A percentile compares a stretch with the other conserved stretches of the same genome.
These are phyloP conservation scores for Psilopogon haemacephalus DNA, from an alignment of 2,113 vertebrate species.

Conservation along the genomic window DNA sequence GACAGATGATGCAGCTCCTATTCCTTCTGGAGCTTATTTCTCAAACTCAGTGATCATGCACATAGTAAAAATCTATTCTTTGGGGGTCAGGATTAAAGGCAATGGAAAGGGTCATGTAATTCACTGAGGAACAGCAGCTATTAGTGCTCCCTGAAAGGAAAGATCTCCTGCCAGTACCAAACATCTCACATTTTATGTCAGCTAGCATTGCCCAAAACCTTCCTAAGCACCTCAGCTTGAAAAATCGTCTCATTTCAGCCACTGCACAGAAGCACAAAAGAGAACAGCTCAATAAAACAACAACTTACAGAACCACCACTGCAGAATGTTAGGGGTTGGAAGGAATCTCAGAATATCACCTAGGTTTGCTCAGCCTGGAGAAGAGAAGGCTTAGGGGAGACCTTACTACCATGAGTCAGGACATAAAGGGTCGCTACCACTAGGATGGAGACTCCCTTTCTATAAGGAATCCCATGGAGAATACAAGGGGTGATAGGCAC, in stretches of 20 bases:
- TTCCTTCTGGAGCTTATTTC: conserved; percentile 35
- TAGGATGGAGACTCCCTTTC: too few species aligned
- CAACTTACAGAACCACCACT: neutral
- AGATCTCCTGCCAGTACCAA: neutral
- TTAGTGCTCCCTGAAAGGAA: conserved; percentile 4
- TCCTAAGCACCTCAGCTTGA: neutral
- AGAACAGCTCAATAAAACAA: neutral
- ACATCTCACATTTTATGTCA: neutral
- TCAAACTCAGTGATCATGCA: conserved; percentile 15
- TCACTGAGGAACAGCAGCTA: conserved; percentile 39
- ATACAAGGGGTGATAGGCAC: too few species aligned
- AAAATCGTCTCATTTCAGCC: conserved; percentile 1
- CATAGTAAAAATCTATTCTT: conserved; percentile 28
- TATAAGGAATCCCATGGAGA: too few species aligned
- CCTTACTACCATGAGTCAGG: too few species aligned
- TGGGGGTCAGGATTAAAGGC: conserved; percentile 16
- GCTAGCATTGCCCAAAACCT: neutral
- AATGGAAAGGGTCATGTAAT: neutral
- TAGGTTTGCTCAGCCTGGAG: too few species aligned
- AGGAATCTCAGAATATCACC: too few species aligned
- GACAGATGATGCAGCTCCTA: neutral
- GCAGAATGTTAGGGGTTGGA: too few species aligned
- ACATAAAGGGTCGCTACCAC: too few species aligned
- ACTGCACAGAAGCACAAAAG: neutral
- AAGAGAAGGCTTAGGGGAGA: too few species aligned